Evolutionary conservation across 2,113 vertebrate species (phyloP), one percentile per base, ranked within the genome.

Genomic region (Canis aureus): DNA sequence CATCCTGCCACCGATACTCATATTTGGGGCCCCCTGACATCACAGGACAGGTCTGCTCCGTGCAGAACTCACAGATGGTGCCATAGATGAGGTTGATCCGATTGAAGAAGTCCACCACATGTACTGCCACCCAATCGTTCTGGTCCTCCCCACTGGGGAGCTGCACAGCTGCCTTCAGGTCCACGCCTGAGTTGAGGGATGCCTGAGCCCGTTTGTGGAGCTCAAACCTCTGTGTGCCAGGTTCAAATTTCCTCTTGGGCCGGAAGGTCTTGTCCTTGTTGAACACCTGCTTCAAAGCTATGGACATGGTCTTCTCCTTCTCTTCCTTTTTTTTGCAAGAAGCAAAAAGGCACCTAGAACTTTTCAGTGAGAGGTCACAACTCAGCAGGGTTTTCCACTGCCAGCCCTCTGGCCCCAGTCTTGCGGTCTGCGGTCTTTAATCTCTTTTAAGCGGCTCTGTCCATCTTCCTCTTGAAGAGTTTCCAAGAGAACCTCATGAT

Each of bases 201-300:
- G 99, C 99, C 91, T 99, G 99, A 0, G 99, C 99, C 66, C 98
- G 98, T 96, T 99, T 99, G 97, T 99, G 99, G 78, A 99, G 98
- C 97, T 99, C 99, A 98, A 99, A 99, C 86, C 99, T 99, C 96
- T 99, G 99, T 0, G 99, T 99, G 89, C 99, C 99, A 32, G 99
- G 99, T 92, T 99, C 99, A 97, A 99, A 99, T 94, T 99, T 99
- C 74, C 99, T 99, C 97, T 99, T 99, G 55, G 99, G 99, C 35
- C 99, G 98, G 97, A 99, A 99, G 9, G 99, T 99, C 98, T 99
- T 99, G 98, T 99, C 99, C 94, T 99, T 99, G 98, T 99, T 99
- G 95, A 99, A 99, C 92, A 99, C 99, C 96, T 99, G 99, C 96
- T 99, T 99, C 89, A 99, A 98, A 59, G 99, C 98, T 91, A 98